Conservation (phyloP, 2,797 vertebrate genomes). For the Myioborus miniatus region DNA sequence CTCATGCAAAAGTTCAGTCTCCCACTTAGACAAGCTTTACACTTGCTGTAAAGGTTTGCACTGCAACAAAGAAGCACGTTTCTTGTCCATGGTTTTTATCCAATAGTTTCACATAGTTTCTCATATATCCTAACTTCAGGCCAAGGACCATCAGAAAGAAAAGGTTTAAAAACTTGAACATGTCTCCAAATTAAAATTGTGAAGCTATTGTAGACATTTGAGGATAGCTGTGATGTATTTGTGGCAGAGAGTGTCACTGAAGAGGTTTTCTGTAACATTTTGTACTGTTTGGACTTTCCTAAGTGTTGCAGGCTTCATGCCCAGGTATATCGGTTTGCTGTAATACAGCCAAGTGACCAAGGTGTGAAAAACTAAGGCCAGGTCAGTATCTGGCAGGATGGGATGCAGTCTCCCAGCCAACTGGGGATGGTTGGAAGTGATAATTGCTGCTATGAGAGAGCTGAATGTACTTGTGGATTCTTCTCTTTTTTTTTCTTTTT, state of each 20-base stretch:
- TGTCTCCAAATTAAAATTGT: constrained; percentile 26
- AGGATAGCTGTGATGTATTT: constrained; percentile 26
- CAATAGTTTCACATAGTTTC: neutral
- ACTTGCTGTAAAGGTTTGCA: neutral
- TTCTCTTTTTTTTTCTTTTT: neutral
- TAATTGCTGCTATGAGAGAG: constrained; percentile 50
- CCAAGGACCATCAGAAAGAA: constrained; percentile 4
- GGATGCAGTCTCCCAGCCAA: constrained; percentile 53
- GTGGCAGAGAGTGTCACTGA: constrained; percentile 8
- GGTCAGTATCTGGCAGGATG: constrained; percentile 69
- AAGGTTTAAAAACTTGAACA: constrained; percentile 4
- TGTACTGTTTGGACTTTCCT: constrained; percentile 60
- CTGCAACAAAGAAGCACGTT: neutral
- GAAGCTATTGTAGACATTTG: constrained; percentile 17
- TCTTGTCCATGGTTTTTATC: neutral
- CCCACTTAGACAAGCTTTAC: neutral
- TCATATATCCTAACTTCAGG: neutral
- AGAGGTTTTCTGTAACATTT: constrained; percentile 53
- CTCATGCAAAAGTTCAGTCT: neutral
- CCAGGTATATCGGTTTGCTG: constrained; percentile 63
- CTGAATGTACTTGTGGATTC: constrained; percentile 11
- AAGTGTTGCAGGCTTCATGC: constrained; percentile 63
- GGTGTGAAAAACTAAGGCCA: constrained; percentile 70
- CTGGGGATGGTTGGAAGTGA: constrained; percentile 50
- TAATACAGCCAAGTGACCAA: constrained; percentile 66